Conservation (phyloP, 2,113 vertebrate species). For the Galeopterus variegatus region DNA sequence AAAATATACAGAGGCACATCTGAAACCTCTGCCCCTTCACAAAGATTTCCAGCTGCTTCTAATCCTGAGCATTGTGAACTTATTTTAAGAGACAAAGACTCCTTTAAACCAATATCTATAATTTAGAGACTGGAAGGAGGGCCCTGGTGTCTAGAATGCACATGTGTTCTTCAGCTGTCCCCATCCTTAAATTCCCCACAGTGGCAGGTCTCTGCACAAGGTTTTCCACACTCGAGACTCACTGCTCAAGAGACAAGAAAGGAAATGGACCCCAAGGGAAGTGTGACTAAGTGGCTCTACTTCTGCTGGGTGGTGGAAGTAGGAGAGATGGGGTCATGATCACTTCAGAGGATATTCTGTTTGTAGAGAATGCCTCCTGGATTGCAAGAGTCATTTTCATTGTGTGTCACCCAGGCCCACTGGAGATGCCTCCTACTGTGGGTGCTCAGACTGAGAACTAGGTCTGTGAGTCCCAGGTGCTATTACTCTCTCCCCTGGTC, state of each 20-base stretch:
- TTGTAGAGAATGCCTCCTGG: neutral
- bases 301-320: neutral
- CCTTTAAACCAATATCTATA: slow-evolving; percentile 74
- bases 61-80: slow-evolving; percentile 49
- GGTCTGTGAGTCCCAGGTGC: neutral
- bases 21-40: slow-evolving; percentile 18
- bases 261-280: neutral
- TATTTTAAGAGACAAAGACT: slow-evolving; percentile 71
- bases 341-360: neutral
- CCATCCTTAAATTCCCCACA: neutral
- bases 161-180: slow-evolving; percentile 76
- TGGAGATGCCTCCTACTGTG: neutral
- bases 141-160: slow-evolving; percentile 28
- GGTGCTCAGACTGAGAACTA: neutral
- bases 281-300: neutral
- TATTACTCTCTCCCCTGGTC: neutral
- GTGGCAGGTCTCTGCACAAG: slow-evolving; percentile 15
- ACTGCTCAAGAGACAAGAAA: neutral
- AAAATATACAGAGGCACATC: slow-evolving; percentile 29
- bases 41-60: slow-evolving; percentile 76
- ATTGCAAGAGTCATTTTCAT: neutral
- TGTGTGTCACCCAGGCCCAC: neutral
- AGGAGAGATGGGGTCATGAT: neutral
- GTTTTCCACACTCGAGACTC: slow-evolving; percentile 24
- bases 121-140: slow-evolving; percentile 56